phyloP scores from a whole-genome alignment of 2,113 vertebrate genomes.

The Melanostigma gelatinosum region DNA sequence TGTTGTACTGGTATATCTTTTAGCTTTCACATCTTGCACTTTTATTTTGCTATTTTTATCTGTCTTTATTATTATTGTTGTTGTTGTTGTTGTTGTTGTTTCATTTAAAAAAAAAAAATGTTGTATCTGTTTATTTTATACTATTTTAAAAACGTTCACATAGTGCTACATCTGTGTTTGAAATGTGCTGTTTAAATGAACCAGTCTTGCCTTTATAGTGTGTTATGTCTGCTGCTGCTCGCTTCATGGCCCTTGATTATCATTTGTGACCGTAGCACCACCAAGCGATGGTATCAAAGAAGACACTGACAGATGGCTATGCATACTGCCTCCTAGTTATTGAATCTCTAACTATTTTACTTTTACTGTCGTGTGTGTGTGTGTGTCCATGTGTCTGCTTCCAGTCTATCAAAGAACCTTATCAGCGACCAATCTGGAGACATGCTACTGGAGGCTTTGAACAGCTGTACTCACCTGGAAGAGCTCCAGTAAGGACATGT shows the following conservation, averaged over 20 bases:
- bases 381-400: conserved; percentile 5
- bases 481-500: conserved; percentile 85
- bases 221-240: not conserved
- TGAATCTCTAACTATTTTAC: not conserved
- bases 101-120: no score
- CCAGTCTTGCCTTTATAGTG: not conserved
- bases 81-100: no score
- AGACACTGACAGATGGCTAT: not conserved
- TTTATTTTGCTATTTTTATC: no score
- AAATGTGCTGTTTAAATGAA: not conserved
- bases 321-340: not conserved
- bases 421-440: conserved; percentile 80
- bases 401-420: conserved; percentile 85
- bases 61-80: no score
- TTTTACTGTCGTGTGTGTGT: not conserved
- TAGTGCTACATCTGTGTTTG: not conserved
- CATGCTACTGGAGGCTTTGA: conserved; percentile 79
- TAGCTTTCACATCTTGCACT: no score
- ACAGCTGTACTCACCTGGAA: conserved; percentile 79
- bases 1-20: not conserved
- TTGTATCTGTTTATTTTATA: not conserved
- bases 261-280: not conserved
- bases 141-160: not conserved
- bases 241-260: not conserved
- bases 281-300: not conserved